These are phyloP conservation scores for Dendrophyllia cribrosa DNA, from an alignment of 64 coral and sea anemone genomes.

Conservation along the genomic window DNA sequence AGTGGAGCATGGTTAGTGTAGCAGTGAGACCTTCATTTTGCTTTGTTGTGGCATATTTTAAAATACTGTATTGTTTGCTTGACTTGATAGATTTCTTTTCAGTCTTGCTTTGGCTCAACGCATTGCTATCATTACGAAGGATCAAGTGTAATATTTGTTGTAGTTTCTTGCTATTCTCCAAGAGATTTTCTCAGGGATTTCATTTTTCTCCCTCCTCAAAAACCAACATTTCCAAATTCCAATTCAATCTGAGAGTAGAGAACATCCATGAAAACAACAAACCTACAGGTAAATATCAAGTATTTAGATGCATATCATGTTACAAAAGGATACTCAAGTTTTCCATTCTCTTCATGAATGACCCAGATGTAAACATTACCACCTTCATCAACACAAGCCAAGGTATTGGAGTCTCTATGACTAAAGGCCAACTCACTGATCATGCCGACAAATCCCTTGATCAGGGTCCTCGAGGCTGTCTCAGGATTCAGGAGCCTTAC, in stretches of 20 bases:
- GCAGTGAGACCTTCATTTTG: too few species aligned
- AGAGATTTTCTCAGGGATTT: too few species aligned
- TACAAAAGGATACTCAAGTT: conserved; percentile 84
- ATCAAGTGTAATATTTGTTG: too few species aligned
- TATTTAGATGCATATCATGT: not conserved
- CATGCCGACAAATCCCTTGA: conserved; percentile 89
- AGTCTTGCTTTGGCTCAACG: too few species aligned
- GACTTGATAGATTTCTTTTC: too few species aligned
- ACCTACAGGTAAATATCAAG: not conserved
- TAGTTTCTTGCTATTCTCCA: too few species aligned
- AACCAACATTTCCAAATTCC: not conserved
- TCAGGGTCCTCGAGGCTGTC: conserved; percentile 83
- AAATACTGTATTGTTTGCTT: too few species aligned
- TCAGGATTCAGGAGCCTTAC: conserved; percentile 84
- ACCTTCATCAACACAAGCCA: conserved; percentile 95
- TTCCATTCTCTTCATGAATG: conserved; percentile 74
- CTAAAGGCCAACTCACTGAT: conserved; percentile 92
- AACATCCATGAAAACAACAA: not conserved
- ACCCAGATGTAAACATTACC: conserved; percentile 94
- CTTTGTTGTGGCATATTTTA: too few species aligned
- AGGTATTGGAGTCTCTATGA: conserved; percentile 83
- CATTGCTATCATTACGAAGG: too few species aligned
- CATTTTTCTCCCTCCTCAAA: too few species aligned
- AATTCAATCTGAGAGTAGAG: too few species aligned
- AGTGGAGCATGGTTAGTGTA: too few species aligned